Evolutionary conservation across 1,140 invertebrate species (phyloP), one percentile per base, ranked within the genome.

Genomic region (Cepaea nemoralis): DNA sequence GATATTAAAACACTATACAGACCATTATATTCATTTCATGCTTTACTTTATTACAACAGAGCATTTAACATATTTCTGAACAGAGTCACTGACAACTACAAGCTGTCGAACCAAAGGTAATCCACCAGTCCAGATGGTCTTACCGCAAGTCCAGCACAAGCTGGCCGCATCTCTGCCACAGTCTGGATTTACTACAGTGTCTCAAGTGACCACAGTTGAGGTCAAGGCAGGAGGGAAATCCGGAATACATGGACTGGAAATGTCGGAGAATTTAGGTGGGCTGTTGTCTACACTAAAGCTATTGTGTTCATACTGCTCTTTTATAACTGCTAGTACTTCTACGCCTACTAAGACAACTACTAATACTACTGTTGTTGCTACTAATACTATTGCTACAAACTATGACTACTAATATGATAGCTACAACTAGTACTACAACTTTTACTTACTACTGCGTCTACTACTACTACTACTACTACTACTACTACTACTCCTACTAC

Each of bases 51-150:
- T n/a, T n/a, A n/a, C n/a, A n/a, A n/a, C n/a, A n/a, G n/a, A n/a
- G n/a, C n/a, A n/a, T n/a, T n/a, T n/a, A n/a, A n/a, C n/a, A n/a
- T n/a, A n/a, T 55, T 5, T 55, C 50, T 8, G 50, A 55, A 10
- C 69, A 80, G 79, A 80, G 27, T 74, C 71, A 33, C n/a, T 74
- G 39, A 42, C 40, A 1, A 74, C 5, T 1, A 31, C 42, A 27
- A 35, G 40, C 19, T 19, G 33, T 27, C 59, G 77, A 0, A 48
- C 42, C 1, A 79, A 69, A 35, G 66, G 77, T 35, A 55, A 83
- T 50, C 82, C 59, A 24, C 82, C 82, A n/a, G 78, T 83, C 14
- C 82, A 83, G 50, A 67, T 83, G 78, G 82, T 83, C 24, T 50
- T 83, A 33, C 82, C 82, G 0, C 82, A 83, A 22, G n/a, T 40